phyloP scores from a whole-genome alignment of 2,888 invertebrate genomes.

The Drosophila fulvimacula region DNA sequence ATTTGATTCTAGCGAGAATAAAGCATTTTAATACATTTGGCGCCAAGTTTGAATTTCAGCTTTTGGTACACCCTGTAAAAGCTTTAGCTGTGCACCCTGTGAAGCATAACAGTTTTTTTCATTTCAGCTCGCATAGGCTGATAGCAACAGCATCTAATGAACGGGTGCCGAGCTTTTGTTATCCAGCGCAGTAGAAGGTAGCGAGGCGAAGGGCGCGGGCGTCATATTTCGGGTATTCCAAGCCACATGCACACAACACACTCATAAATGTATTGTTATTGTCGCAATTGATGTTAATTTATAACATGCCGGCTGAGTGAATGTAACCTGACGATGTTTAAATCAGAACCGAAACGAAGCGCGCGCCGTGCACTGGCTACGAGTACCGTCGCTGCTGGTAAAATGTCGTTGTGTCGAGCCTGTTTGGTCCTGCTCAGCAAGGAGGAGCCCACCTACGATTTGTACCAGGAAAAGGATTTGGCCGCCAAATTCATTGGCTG shows the following conservation, averaged over 20 bases:
- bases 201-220: slow-evolving; percentile 25
- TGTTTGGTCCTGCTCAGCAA: slow-evolving; percentile 58
- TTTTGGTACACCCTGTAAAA: slow-evolving; percentile 16
- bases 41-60: slow-evolving; percentile 16
- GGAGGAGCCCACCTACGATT: slow-evolving; percentile 49
- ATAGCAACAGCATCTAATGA: slow-evolving; percentile 38
- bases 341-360: slow-evolving; percentile 46
- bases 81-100: slow-evolving; percentile 40
- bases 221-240: slow-evolving; percentile 18
- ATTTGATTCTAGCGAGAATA: slow-evolving; percentile 30
- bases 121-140: slow-evolving; percentile 3
- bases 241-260: neutral
- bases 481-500: slow-evolving; percentile 66
- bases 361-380: slow-evolving; percentile 44
- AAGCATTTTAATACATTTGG: slow-evolving; percentile 18
- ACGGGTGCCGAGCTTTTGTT: slow-evolving; percentile 56
- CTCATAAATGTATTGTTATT: slow-evolving; percentile 31
- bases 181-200: slow-evolving; percentile 59
- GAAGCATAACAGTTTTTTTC: slow-evolving; percentile 34
- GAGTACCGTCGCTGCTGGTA: neutral
- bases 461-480: slow-evolving; percentile 57
- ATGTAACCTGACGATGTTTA: slow-evolving; percentile 45
- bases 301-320: slow-evolving; percentile 21
- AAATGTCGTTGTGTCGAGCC: slow-evolving; percentile 66
- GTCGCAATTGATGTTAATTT: slow-evolving; percentile 68